Base-by-base conservation (phyloP, 2,888 invertebrate genomes). In the Drosophila austrosaltans region DNA sequence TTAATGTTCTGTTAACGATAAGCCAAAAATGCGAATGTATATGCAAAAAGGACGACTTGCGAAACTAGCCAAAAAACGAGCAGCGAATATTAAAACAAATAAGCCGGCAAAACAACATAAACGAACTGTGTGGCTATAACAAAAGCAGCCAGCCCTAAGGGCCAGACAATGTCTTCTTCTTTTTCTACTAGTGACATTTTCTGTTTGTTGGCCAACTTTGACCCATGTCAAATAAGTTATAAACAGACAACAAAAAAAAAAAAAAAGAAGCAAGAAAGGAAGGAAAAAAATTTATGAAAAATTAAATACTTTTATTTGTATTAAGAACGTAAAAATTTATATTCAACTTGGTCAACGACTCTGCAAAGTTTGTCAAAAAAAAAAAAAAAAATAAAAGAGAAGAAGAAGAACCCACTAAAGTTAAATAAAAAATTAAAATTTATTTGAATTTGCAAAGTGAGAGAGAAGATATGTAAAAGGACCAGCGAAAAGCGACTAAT, bases 51-150 rank as follows among this genome's bases (percentile, higher is more conserved):
- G 82, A 82, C 82, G 76, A 28, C 28, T 77, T 63, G 81, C 74
- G 70, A 83, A 79, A 84, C 82, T 82, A 82, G 87, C 81, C 22
- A 8, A 8, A 36, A 75, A 81, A 82, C 82, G 83, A 86, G 82
- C 82, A 84, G 82, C 62, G 87, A 84, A 86, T 88, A 85, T 88
- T 88, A 86, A 88, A 88, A 86, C 87, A 88, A 88, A 85, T 86
- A 87, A 83, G 83, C 77, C 78, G 72, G 68, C 53, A 71, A 75
- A 78, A 82, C 2, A 78, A 82, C 2, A 25, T 8, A 22, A 82
- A 87, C 30, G 3, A 30, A 30, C 30, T 16, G 16, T 30, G 30
- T 30, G 30, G 30, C 30, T 30, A 30, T 30, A 30, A 5, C 79
- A 70, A 84, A 84, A 84, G 73, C 67, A 62, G 62, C 67, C 67